These are phyloP conservation scores for Diabrotica undecimpunctata DNA, from an alignment of 1,140 invertebrate genomes.

Conservation along the genomic window DNA sequence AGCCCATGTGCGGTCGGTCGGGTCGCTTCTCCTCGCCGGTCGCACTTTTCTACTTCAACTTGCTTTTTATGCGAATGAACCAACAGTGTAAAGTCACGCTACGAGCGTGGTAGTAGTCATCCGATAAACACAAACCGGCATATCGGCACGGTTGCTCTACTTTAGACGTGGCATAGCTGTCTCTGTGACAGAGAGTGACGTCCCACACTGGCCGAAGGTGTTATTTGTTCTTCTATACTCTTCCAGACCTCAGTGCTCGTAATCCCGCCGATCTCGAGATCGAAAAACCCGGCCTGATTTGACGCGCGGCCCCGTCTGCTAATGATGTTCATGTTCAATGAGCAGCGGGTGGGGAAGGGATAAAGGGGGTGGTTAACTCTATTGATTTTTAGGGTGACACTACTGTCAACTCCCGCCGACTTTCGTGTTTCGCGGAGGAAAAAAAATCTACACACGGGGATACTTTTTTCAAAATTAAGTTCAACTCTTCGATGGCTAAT, in stretches of 20 bases:
- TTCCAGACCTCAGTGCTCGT: conserved; percentile 10
- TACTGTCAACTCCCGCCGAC: conserved; percentile 56
- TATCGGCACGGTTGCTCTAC: conserved; percentile 27
- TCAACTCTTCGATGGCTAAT: conserved; percentile 5
- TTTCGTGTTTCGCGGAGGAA: conserved; percentile 52
- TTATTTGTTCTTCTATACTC: conserved; percentile 2
- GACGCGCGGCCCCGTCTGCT: conserved; percentile 35
- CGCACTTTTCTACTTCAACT: conserved; percentile 34
- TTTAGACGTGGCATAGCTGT: conserved; percentile 40
- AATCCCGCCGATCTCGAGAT: conserved; percentile 20
- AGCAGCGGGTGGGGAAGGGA: conserved; percentile 47
- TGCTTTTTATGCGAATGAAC: conserved; percentile 40
- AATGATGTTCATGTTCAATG: conserved; percentile 45
- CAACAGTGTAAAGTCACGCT: conserved; percentile 38
- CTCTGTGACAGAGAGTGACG: conserved; percentile 30
- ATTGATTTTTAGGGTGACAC: conserved; percentile 67
- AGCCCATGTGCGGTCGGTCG: conserved; percentile 30
- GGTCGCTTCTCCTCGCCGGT: conserved; percentile 13
- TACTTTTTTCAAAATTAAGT: conserved; percentile 29
- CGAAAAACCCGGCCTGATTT: conserved; percentile 32
- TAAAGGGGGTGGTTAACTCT: conserved; percentile 54
- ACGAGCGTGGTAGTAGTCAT: conserved; percentile 24
- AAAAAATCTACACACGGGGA: conserved; percentile 42
- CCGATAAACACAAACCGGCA: conserved; percentile 36
- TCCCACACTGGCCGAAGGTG: conserved; percentile 25